Percentiles rank a stretch among this genome's conserved stretches.
Conservation (phyloP, 2,113 vertebrate genomes). For the Petrocephalus zakoni region DNA sequence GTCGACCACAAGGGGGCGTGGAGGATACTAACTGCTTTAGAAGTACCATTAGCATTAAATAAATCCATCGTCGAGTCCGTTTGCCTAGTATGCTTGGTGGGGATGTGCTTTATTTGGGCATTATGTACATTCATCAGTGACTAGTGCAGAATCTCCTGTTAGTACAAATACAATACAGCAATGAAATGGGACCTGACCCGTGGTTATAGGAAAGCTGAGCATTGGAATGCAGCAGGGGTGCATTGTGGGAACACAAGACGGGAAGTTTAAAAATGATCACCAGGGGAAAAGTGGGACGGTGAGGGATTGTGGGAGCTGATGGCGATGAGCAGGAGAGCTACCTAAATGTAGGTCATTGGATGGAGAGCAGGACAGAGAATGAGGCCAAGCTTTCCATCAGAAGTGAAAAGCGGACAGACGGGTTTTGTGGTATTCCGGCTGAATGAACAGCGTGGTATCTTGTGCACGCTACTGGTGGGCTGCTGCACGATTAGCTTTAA, state of each 20-base stretch:
- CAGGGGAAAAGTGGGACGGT: not conserved
- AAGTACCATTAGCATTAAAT: not conserved
- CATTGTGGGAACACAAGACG: not conserved
- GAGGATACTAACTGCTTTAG: not conserved
- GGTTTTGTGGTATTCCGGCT: not conserved
- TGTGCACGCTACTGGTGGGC: not conserved
- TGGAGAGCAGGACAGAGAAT: not conserved
- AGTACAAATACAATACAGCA: not conserved
- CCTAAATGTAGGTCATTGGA: not conserved
- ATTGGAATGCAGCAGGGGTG: not conserved
- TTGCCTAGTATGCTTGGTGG: not conserved
- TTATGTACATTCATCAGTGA: not conserved
- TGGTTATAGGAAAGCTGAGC: not conserved
- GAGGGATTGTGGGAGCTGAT: not conserved
- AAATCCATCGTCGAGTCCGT: not conserved
- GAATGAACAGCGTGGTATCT: not conserved
- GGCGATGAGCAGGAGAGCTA: too few species aligned
- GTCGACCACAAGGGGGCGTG: not conserved
- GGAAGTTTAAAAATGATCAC: not conserved
- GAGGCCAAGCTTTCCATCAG: not conserved
- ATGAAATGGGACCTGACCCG: not conserved
- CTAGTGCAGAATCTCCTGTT: not conserved
- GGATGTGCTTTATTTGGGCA: constrained; percentile 2
- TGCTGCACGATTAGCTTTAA: not conserved
- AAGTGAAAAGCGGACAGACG: not conserved